Percentiles rank a stretch among this genome's conserved stretches.
Conservation (phyloP, 2,888 invertebrate genomes). For the Agrochola circellaris region DNA sequence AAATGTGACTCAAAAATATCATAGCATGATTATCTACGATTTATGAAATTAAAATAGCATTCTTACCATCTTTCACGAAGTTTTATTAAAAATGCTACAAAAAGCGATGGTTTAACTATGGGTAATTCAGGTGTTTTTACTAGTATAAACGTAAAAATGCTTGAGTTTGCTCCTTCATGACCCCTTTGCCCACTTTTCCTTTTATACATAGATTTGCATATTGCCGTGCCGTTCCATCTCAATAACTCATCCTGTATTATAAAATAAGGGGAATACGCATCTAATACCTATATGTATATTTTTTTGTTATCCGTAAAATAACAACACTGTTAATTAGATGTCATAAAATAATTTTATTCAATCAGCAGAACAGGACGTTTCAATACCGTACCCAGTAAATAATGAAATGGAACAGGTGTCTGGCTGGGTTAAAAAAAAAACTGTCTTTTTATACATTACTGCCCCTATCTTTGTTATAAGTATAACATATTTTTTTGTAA, state of each 20-base stretch:
- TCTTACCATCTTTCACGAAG: not conserved
- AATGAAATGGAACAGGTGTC: not conserved
- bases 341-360: not conserved
- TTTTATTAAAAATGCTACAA: not conserved
- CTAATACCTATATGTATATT: not conserved
- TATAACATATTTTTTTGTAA: conserved; percentile 5
- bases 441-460: not conserved
- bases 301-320: not conserved
- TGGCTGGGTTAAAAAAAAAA: not conserved
- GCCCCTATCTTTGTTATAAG: not conserved
- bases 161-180: not conserved
- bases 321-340: not conserved
- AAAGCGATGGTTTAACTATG: not conserved
- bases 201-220: not conserved
- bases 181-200: no score
- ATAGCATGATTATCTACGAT: not conserved
- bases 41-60: not conserved
- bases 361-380: not conserved
- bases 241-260: conserved; percentile 7
- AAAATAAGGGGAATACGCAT: not conserved
- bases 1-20: not conserved
- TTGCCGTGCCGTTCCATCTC: not conserved
- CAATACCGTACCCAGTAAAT: not conserved
- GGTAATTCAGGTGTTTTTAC: not conserved
- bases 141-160: not conserved